phyloP scores from a whole-genome alignment of 2,797 vertebrate species.

The Thunnus albacares region DNA sequence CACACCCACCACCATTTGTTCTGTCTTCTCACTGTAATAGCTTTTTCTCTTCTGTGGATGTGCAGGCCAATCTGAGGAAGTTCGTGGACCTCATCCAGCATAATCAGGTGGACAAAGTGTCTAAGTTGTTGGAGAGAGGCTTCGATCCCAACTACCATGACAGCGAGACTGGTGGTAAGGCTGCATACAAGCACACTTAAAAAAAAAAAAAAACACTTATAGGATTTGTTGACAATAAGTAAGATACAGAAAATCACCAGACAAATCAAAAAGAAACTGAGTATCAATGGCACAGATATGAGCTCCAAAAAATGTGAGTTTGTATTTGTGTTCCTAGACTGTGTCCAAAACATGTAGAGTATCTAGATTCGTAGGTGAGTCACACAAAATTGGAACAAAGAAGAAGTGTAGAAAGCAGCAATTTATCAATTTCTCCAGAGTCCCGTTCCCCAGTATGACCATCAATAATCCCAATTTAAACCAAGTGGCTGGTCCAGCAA shows the following conservation, averaged over 20 bases:
- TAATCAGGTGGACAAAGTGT: slow-evolving; percentile 91
- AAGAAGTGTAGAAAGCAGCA: background rate
- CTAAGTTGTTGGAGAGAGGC: slow-evolving; percentile 93
- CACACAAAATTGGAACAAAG: background rate
- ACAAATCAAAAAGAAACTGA: too few species aligned
- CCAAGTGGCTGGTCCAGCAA: background rate
- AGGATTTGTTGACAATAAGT: too few species aligned
- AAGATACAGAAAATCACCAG: too few species aligned
- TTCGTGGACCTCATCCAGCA: slow-evolving; percentile 95
- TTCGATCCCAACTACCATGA: slow-evolving; percentile 97
- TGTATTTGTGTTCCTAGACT: background rate
- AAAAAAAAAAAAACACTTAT: too few species aligned
- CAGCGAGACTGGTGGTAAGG: slow-evolving; percentile 91
- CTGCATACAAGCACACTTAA: slow-evolving; percentile 12
- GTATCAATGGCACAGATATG: too few species aligned
- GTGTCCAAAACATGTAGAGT: background rate
- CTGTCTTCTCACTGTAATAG: slow-evolving; percentile 33
- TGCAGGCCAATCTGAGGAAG: slow-evolving; percentile 92
- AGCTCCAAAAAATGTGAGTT: background rate
- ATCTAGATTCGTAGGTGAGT: background rate
- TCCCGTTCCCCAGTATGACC: background rate
- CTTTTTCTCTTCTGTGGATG: slow-evolving; percentile 44
- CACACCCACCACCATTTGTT: slow-evolving; percentile 37
- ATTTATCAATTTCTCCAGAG: background rate
- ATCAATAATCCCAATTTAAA: background rate